Evolutionary conservation across 2,888 invertebrate species (phyloP).

Genomic region (Epirrita christyi): DNA sequence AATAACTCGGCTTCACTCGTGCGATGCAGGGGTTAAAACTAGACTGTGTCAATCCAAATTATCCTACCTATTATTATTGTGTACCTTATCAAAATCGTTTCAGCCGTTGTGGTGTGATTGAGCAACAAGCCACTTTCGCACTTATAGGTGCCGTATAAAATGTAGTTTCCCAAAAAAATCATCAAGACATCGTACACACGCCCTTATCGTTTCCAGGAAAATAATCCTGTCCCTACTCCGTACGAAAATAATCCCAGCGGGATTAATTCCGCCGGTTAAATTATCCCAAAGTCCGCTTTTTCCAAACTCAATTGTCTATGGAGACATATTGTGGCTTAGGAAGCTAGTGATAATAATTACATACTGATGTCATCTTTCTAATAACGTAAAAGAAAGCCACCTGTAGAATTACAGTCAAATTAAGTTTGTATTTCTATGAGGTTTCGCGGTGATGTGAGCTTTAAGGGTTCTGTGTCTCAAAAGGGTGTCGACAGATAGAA

Average conservation of each 20-base stretch:
- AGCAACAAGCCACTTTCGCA: neutral
- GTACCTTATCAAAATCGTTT: neutral
- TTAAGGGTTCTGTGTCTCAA: no score
- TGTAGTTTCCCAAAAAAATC: no score
- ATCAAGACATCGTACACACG: conserved; percentile 18
- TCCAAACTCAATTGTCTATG: conserved; percentile 29
- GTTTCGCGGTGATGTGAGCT: no score
- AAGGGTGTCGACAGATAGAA: no score
- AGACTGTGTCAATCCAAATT: no score
- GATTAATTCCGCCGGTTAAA: conserved; percentile 57
- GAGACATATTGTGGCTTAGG: conserved; percentile 27
- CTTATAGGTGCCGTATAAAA: neutral
- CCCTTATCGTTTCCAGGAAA: conserved; percentile 26
- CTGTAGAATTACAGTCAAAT: no score
- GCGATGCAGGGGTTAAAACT: no score
- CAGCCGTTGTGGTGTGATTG: neutral
- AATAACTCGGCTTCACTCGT: no score
- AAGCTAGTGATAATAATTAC: conserved; percentile 3
- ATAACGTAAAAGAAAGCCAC: no score
- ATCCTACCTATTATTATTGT: no score
- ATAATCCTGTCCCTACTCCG: conserved; percentile 35
- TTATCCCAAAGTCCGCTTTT: conserved; percentile 51
- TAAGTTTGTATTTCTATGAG: no score
- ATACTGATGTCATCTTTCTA: conserved; percentile 5
- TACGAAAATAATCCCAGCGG: conserved; percentile 55